Base-by-base conservation (phyloP, 2,797 vertebrate species). In the Moxostoma hubbsi region DNA sequence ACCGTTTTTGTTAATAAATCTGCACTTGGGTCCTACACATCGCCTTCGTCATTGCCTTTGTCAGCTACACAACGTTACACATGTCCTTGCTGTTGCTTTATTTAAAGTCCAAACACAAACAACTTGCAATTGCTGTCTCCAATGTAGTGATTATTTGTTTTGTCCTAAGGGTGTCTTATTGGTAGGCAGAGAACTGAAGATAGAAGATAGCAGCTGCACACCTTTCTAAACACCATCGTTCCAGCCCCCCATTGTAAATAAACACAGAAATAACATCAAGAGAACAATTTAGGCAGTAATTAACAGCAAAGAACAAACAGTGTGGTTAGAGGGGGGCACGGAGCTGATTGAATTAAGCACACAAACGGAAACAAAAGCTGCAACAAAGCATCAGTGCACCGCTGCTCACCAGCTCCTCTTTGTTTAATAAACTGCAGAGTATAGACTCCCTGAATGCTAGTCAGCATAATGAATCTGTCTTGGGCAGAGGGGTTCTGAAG, bases 261-360 rank as follows among this genome's bases (percentile, higher is more conserved):
- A 91, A 92, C 90, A 92, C 90, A 92, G 91, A 89, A 92, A 90
- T 84, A 91, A 90, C 91, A 93, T 89, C 92, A 91, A 90, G 92
- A 94, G 92, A 92, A 93, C 92, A 92, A 93, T 94, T 92, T 92
- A 89, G 90, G 86, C 87, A 92, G 90, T 92, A 94, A 94, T 94
- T 94, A 94, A 89, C 90, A 85, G 90, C 88, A 85, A 89, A 88
- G 90, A 92, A 91, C 89, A 92, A 91, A 93, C 89, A 91, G 88
- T 86, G 90, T 88, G 85, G 86, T 84, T 88, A 91, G 90, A 91
- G 92, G 90, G 92, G 92, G 89, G 88, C 91, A 85, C 82, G 90
- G 90, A 89, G 90, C 90, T 93, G 92, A 93, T 94, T 93, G 90
- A 94, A 93, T 93, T 92, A 93, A 91, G 89, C 92, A 86, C 90